Conservation (phyloP, 2,113 vertebrate genomes). For the Phoenicopterus ruber region DNA sequence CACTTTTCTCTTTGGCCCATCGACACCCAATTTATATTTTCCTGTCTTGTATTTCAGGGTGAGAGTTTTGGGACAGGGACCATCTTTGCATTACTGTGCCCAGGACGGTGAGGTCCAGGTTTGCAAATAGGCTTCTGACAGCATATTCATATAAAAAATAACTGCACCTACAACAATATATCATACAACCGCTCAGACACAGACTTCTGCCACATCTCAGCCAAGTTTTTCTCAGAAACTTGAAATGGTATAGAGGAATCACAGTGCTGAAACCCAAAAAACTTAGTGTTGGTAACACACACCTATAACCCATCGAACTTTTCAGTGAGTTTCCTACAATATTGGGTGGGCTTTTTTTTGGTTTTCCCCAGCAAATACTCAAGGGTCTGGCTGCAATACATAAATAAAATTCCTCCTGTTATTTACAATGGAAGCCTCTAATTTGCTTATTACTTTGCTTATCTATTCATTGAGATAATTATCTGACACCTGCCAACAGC, state of each 20-base stretch:
- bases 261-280: constrained; percentile 13
- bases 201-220: not conserved
- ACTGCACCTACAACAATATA: not conserved
- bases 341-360: not conserved
- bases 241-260: not conserved
- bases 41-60: not conserved
- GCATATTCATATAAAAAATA: not conserved
- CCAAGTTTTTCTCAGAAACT: not conserved
- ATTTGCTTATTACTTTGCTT: constrained; percentile 77
- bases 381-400: constrained; percentile 63
- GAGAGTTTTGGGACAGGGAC: constrained; percentile 5
- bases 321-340: not conserved
- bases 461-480: constrained; percentile 89
- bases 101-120: not conserved
- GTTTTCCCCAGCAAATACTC: not conserved
- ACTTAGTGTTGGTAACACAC: not conserved
- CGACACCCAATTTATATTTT: not conserved
- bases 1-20: not conserved
- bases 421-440: constrained; percentile 69
- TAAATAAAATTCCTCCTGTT: constrained; percentile 77
- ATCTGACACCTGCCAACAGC: constrained; percentile 89
- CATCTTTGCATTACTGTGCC: not conserved
- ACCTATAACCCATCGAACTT: not conserved
- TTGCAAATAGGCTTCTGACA: constrained; percentile 26
- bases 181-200: not conserved